Evolutionary conservation across 2,797 vertebrate species (phyloP).

Genomic region (Onychomys leucogaster): DNA sequence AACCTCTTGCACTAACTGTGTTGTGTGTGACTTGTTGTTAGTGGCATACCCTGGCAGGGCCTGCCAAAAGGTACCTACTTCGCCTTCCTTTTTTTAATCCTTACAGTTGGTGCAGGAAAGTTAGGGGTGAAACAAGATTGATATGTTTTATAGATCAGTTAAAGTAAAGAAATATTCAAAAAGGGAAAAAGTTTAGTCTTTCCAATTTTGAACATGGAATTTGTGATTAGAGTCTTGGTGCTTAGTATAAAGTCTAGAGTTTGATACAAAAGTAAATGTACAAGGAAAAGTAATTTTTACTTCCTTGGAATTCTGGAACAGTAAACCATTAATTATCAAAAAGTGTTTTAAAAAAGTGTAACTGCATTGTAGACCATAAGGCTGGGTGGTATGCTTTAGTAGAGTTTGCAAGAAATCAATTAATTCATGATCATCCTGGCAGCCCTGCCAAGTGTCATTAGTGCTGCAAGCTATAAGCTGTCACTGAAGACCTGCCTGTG

Average conservation of each 20-base stretch:
- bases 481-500: neutral
- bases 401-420: constrained; percentile 40
- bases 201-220: neutral
- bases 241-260: neutral
- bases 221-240: neutral
- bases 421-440: constrained; percentile 27
- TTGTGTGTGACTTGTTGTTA: too few relatives aligned
- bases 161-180: neutral
- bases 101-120: neutral
- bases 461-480: neutral
- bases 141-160: neutral
- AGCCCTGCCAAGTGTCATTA: constrained; percentile 29
- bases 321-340: neutral
- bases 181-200: neutral
- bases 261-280: constrained; percentile 22
- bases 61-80: too few relatives aligned
- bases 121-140: neutral
- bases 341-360: constrained; percentile 42
- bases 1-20: too few relatives aligned
- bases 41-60: too few relatives aligned
- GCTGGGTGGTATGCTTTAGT: neutral
- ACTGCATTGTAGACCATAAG: neutral
- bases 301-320: neutral
- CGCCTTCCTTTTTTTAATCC: too few relatives aligned
- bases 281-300: neutral